Conservation (phyloP, 2,113 vertebrate genomes). For the Entelurus aequoreus region DNA sequence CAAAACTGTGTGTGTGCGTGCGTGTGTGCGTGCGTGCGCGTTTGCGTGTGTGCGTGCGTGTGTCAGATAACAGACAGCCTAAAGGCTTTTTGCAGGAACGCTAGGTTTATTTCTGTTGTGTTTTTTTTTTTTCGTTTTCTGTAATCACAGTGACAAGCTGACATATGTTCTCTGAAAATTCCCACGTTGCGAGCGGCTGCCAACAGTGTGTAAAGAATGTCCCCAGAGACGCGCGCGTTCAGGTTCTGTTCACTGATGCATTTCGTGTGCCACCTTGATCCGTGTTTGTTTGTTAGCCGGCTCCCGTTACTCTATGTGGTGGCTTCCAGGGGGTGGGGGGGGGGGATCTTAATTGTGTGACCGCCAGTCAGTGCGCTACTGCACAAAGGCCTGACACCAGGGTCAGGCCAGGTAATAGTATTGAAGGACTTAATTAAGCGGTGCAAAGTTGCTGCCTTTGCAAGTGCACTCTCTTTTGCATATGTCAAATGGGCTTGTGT, state of each 20-base stretch:
- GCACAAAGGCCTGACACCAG: constrained; percentile 5
- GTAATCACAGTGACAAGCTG: constrained; percentile 46
- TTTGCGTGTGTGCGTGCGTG: constrained; percentile 18
- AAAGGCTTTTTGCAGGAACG: constrained; percentile 33
- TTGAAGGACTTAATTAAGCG: not conserved
- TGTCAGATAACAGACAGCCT: constrained; percentile 31
- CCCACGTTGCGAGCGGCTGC: constrained; percentile 48
- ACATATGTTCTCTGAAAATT: constrained; percentile 58
- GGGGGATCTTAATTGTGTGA: constrained; percentile 39
- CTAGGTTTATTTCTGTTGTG: constrained; percentile 29
- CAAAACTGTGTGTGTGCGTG: too few species aligned
- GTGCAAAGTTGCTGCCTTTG: not conserved
- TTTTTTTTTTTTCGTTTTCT: constrained; percentile 14
- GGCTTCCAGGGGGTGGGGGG: constrained; percentile 31
- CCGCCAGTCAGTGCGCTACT: constrained; percentile 18
- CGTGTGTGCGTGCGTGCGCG: not conserved
- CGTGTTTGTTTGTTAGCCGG: constrained; percentile 32
- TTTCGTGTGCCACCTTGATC: constrained; percentile 46
- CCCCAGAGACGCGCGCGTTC: constrained; percentile 38
- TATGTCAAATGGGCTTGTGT: constrained; percentile 1
- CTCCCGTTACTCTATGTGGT: constrained; percentile 14
- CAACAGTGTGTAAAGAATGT: constrained; percentile 49
- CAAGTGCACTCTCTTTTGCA: not conserved
- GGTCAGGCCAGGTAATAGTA: constrained; percentile 3
- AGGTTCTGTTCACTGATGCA: constrained; percentile 43